Conservation (phyloP, 2,888 invertebrate genomes). For the Lycocerus yunnanus region DNA sequence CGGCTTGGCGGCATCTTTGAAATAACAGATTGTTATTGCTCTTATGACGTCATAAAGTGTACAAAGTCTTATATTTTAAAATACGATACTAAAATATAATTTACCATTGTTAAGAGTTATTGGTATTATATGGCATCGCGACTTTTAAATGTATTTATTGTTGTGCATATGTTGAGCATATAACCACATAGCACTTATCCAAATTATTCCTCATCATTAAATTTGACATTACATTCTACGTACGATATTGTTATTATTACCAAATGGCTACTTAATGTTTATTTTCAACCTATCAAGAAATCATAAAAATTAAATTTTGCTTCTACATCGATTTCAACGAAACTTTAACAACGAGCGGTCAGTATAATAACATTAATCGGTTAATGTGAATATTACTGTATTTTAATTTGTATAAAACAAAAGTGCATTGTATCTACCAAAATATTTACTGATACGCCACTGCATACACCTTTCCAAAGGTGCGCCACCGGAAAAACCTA, state of each 20-base stretch:
- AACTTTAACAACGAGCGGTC: neutral
- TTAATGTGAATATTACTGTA: neutral
- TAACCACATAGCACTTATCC: neutral
- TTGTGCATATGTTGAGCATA: neutral
- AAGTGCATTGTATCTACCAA: too few species aligned
- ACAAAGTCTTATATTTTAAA: neutral
- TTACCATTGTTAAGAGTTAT: slow-evolving; percentile 18
- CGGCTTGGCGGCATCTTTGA: slow-evolving; percentile 55
- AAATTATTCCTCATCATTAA: neutral
- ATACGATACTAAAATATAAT: slow-evolving; percentile 20
- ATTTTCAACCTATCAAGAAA: neutral
- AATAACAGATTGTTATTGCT: slow-evolving; percentile 40
- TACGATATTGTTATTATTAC: neutral
- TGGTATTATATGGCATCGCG: neutral
- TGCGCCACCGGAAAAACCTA: neutral
- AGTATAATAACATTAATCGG: neutral
- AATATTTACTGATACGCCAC: neutral
- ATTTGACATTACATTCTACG: neutral
- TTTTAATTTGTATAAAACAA: too few species aligned
- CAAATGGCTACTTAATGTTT: neutral
- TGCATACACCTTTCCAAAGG: neutral
- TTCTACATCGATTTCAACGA: neutral
- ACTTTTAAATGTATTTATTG: neutral
- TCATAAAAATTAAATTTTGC: neutral
- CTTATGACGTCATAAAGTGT: slow-evolving; percentile 44